Percentiles rank a stretch among this genome's conserved stretches.
Evolutionary conservation across 2,113 vertebrate genomes (phyloP).

Genomic region (Tapirus terrestris): DNA sequence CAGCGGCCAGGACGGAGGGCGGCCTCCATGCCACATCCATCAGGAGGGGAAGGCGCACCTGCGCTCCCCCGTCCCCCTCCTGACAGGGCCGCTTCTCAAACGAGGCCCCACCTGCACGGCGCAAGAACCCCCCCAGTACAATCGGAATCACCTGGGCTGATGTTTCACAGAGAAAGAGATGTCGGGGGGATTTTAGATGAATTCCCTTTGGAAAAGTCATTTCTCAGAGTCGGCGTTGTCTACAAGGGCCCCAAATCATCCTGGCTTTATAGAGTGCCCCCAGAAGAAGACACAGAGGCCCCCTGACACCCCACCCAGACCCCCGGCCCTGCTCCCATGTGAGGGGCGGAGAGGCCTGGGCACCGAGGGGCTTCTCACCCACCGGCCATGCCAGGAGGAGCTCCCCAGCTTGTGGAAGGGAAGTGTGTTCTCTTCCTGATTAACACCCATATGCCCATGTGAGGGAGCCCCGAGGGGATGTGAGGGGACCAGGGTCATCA

Average conservation of each 20-base stretch:
- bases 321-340: not conserved
- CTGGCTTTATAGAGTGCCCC: not conserved
- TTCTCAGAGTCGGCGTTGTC: accelerated
- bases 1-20: accelerated
- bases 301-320: not conserved
- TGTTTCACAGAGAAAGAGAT: too few species aligned
- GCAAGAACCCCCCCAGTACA: too few species aligned
- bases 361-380: not conserved
- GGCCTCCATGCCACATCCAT: not conserved
- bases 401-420: accelerated
- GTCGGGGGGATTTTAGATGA: not conserved
- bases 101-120: not conserved
- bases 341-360: not conserved
- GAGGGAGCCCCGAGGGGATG: accelerated
- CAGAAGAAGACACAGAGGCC: not conserved
- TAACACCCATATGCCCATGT: accelerated
- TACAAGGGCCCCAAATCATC: accelerated
- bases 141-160: too few species aligned
- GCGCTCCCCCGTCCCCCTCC: not conserved
- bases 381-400: too few species aligned
- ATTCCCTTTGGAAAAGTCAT: accelerated
- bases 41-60: not conserved
- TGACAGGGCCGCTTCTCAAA: not conserved
- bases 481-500: accelerated
- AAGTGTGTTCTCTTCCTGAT: accelerated